phyloP scores from a whole-genome alignment of 1,140 invertebrate species.

The Drosophila lini region DNA sequence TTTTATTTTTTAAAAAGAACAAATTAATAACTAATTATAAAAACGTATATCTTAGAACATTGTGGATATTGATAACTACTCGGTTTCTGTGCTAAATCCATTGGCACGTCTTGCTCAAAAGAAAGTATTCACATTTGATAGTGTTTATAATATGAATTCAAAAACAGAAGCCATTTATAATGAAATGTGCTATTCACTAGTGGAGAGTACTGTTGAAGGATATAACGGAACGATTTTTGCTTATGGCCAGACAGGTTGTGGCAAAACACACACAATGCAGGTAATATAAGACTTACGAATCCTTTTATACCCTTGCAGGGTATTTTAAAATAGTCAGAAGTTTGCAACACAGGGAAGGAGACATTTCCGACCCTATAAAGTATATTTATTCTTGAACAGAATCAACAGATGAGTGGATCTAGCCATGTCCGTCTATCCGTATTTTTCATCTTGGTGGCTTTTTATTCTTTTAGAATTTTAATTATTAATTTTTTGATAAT shows the following conservation, averaged over 20 bases:
- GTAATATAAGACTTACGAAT: conserved; percentile 82
- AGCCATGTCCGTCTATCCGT: no score
- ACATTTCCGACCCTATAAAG: no score
- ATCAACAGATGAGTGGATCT: no score
- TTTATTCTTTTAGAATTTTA: no score
- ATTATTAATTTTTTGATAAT: no score
- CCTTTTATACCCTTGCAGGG: no score
- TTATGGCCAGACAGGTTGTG: conserved; percentile 95
- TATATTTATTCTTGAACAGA: no score
- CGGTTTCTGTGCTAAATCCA: conserved; percentile 84
- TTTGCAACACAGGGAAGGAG: no score
- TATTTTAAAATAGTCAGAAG: no score
- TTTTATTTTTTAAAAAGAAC: no score
- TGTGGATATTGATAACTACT: conserved; percentile 88
- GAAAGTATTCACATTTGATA: conserved; percentile 93
- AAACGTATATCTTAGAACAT: conserved; percentile 86
- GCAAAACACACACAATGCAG: conserved; percentile 93
- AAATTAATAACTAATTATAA: background rate
- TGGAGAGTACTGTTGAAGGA: conserved; percentile 93
- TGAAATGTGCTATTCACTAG: conserved; percentile 94
- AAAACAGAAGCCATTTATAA: conserved; percentile 94
- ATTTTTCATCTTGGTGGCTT: no score
- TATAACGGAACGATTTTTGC: conserved; percentile 95
- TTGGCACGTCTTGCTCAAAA: conserved; percentile 85
- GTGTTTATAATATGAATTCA: conserved; percentile 91